Evolutionary conservation across 2,888 invertebrate species (phyloP).

Genomic region (Sarcophaga variegata): DNA sequence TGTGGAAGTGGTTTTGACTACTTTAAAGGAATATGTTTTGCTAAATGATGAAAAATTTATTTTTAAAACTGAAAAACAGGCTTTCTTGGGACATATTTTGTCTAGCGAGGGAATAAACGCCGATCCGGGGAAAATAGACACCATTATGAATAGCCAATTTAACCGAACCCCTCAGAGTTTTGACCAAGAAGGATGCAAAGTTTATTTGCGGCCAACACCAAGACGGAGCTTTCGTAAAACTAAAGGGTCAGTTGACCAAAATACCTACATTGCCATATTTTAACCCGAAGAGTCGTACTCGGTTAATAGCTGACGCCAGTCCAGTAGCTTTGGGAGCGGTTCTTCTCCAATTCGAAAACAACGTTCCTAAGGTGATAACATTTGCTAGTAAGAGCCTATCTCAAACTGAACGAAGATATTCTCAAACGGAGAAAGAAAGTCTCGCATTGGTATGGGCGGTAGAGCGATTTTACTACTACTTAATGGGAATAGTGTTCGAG

Average conservation of each 20-base stretch:
- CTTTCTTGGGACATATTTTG: too few species aligned
- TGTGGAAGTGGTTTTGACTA: too few species aligned
- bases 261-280: constrained; percentile 64
- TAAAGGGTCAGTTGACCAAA: constrained; percentile 69
- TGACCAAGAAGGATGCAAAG: constrained; percentile 73
- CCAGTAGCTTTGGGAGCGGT: constrained; percentile 74
- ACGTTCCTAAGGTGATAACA: constrained; percentile 37
- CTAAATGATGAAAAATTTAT: too few species aligned
- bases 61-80: too few species aligned
- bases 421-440: constrained; percentile 49
- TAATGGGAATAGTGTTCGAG: constrained; percentile 59
- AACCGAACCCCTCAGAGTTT: constrained; percentile 67
- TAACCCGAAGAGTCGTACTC: constrained; percentile 63
- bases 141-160: too few species aligned
- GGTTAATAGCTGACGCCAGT: constrained; percentile 77
- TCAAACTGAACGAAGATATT: constrained; percentile 74
- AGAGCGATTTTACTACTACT: not conserved
- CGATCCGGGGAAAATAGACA: constrained; percentile 8
- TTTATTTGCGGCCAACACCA: constrained; percentile 52
- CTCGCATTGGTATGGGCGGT: constrained; percentile 26
- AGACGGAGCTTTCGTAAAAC: constrained; percentile 72
- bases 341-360: constrained; percentile 71
- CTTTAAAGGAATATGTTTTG: too few species aligned
- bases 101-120: constrained; percentile 8
- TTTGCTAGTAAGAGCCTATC: constrained; percentile 73